Base-by-base conservation (phyloP, 2,113 vertebrate genomes). In the Daboia siamensis region DNA sequence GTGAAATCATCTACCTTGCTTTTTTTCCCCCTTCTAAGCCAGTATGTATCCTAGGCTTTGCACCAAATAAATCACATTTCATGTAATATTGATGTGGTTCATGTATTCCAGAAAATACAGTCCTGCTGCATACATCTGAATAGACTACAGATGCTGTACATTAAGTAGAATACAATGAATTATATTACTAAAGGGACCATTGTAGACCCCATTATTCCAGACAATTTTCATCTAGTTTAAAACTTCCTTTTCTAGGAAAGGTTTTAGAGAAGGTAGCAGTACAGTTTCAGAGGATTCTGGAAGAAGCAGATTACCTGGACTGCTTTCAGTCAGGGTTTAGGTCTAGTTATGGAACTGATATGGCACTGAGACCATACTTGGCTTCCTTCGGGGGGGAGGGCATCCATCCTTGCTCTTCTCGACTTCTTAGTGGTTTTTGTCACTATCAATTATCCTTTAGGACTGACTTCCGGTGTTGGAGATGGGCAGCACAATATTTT, bases 11-110 rank as follows among this genome's bases (percentile, higher is more conserved):
- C 33, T 61, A 59, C 86, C 2, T 95, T 92, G 90, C 80, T 91
- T 61, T 93, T 88, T 94, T 90, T 93, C 29, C 94, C 94, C 86
- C 91, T 55, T 93, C 57, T 94, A 54, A 90, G 90, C 88, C 20
- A 88, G 48, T 93, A 95, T 93, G 90, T 93, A 91, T 57, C 39
- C 3, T 93, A 93, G 64, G 17, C 11, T 94, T 91, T 91, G 39
- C 89, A 46, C 89, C 90, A 92, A 95, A 92, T 61, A 26, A 93
- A 94, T 89, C 39, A 33, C 29, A 26, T 89, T 4, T 90, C 90
- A 64, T 52, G 7, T 0, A 48, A 55, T 5, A 0, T 87, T 3
- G 46, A 17, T 12, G 6, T 39, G 46, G 24, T 4, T 33, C 33
- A 13, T 11, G 2, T 26, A 84, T 89, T 23, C 4, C 1, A 55